Evolutionary conservation across 2,113 vertebrate genomes (phyloP), one percentile per base, ranked within the genome.

Genomic region (Athene cunicularia): DNA sequence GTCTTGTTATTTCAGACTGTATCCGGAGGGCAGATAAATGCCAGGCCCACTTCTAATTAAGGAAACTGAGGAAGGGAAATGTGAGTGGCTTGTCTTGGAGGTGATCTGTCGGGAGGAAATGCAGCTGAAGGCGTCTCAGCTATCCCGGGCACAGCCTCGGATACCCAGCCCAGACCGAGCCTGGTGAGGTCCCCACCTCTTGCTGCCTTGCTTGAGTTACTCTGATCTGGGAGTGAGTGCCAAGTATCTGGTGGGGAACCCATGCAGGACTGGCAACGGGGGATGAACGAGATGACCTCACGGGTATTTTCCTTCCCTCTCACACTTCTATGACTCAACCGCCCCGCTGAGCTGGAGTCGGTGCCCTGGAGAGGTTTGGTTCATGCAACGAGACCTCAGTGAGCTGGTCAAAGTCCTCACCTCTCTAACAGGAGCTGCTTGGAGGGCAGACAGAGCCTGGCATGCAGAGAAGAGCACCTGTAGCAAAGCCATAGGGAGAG

Each of bases 221-320:
- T 81, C 88, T 7, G 3, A 5, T 5, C 35, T 86, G 73, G 35
- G 28, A 94, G 27, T 0, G 0, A 41, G 84, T 95, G 93, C 95
- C 95, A 95, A 95, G 3, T 75, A 55, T 80, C 66, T 60, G 62
- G 8, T 76, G 93, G 96, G 93, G 94, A 96, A 90, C 76, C 93
- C 94, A 37, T 63, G 94, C 67, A 23, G 88, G 70, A 75, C 64
- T 37, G 91, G 93, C 92, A 70, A 74, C 0, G 10, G 89, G 95
- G 94, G 86, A 60, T 53, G 95, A 95, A 72, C 0, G 14, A 19
- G 84, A 37, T 95, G 96, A 97, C 77, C 86, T 97, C 94, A 93
- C 13, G 67, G 94, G 97, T 96, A 52, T 95, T 97, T 95, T 85
- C 95, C 93, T 95, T 62, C 53, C 53, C 86, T 91, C 90, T 95